Evolutionary conservation across 2,797 vertebrate species (phyloP), one percentile per base, ranked within the genome.

Genomic region (Sandelia bainsii): DNA sequence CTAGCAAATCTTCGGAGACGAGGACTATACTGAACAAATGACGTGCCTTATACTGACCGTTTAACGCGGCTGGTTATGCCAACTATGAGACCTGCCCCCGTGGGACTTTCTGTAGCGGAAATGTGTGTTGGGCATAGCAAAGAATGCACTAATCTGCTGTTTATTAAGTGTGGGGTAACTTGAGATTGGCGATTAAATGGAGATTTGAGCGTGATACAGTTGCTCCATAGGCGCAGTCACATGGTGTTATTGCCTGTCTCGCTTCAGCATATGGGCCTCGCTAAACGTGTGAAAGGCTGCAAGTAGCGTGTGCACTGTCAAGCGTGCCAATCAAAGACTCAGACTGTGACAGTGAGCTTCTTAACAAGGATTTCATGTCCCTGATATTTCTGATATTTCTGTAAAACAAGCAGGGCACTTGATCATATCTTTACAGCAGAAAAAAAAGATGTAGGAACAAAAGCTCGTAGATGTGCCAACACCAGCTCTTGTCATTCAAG

Each of bases 111-210:
- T 94, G 92, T 94, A 71, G 93, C 93, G 92, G 92, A 95, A 95
- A 94, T 96, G 94, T 95, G 94, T 95, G 94, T 94, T 90, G 92
- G 93, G 93, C 94, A 93, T 94, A 92, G 93, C 94, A 92, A 95
- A 96, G 95, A 96, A 96, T 95, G 93, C 90, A 93, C 94, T 96
- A 95, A 96, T 96, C 96, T 96, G 94, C 90, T 95, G 95, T 96
- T 97, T 97, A 98, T 97, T 96, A 97, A 96, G 95, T 94, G 93
- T 93, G 91, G 93, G 92, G 95, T 95, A 96, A 97, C 95, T 92
- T 93, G 96, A 97, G 95, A 96, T 92, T 92, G 94, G 92, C 90
- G 95, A 97, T 99, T 97, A 97, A 97, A 96, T 93, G 90, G 96
- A 97, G 96, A 98, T 97, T 97, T 97, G 93, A 93, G 93, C 87